These are phyloP conservation scores for Furnarius figulus DNA, from an alignment of 2,113 vertebrate species.

Conservation along the genomic window DNA sequence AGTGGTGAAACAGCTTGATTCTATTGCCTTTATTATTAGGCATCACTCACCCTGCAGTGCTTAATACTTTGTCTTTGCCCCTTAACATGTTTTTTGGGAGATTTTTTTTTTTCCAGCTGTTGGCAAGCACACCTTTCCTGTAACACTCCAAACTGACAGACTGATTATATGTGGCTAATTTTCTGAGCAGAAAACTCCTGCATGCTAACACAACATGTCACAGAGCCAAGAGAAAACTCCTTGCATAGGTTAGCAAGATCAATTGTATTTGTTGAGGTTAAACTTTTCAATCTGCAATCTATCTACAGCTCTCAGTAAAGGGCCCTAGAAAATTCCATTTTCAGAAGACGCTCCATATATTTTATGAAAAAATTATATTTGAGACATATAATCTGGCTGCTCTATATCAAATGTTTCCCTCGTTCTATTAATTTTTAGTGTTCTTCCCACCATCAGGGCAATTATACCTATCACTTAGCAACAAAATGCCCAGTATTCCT, in stretches of 20 bases:
- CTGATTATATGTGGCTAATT: neutral
- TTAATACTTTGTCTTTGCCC: neutral
- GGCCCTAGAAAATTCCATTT: neutral
- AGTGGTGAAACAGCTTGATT: neutral
- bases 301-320: neutral
- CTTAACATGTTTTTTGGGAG: neutral
- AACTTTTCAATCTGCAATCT: neutral
- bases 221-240: neutral
- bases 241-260: neutral
- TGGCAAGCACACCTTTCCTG: neutral
- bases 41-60: neutral
- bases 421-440: neutral
- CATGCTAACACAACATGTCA: neutral
- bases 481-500: neutral
- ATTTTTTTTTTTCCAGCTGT: neutral
- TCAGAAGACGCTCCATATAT: neutral
- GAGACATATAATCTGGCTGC: neutral
- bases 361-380: neutral
- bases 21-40: neutral
- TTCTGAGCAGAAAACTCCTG: neutral
- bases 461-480: neutral
- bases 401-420: neutral
- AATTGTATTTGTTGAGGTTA: neutral
- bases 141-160: neutral
- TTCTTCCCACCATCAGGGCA: neutral